A percentile compares a stretch with the other conserved stretches of the same genome.
These are phyloP conservation scores for Caenorhabditis parvicauda DNA, from an alignment of 2,888 invertebrate genomes.

Conservation along the genomic window DNA sequence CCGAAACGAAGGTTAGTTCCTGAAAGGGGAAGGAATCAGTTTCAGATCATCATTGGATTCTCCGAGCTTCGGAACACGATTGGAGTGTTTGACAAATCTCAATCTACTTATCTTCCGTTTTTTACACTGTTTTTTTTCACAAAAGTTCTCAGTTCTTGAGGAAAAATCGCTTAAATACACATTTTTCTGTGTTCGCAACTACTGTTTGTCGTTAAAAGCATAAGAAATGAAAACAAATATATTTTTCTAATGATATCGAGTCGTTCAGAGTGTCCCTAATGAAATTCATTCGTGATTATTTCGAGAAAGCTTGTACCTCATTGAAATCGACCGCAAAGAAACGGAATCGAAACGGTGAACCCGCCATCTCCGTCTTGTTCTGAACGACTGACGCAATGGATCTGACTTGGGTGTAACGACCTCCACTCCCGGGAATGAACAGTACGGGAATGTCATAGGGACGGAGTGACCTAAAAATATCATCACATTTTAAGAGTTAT, in stretches of 20 bases:
- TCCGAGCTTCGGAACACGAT: too few species aligned
- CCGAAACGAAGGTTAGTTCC: conserved; percentile 83
- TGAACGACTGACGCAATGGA: conserved; percentile 89
- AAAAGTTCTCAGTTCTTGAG: too few species aligned
- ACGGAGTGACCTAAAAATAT: conserved; percentile 1
- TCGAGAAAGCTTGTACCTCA: conserved; percentile 70
- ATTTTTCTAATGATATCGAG: too few species aligned
- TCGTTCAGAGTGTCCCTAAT: too few species aligned
- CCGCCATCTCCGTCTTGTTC: conserved; percentile 76
- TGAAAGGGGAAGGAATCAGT: conserved; percentile 17
- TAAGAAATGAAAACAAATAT: too few species aligned
- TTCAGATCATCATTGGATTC: neutral
- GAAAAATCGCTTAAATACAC: too few species aligned
- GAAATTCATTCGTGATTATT: neutral
- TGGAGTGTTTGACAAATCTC: too few species aligned
- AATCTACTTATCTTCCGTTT: too few species aligned
- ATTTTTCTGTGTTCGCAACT: too few species aligned
- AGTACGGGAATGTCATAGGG: conserved; percentile 78
- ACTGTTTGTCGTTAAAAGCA: too few species aligned
- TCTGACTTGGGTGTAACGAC: conserved; percentile 81
- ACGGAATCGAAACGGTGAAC: conserved; percentile 79
- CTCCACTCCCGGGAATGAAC: conserved; percentile 91
- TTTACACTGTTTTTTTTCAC: too few species aligned
- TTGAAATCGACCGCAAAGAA: conserved; percentile 87
- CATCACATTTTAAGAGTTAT: too few species aligned